Conservation (phyloP, 2,797 vertebrate species). For the Chiloscyllium punctatum region DNA sequence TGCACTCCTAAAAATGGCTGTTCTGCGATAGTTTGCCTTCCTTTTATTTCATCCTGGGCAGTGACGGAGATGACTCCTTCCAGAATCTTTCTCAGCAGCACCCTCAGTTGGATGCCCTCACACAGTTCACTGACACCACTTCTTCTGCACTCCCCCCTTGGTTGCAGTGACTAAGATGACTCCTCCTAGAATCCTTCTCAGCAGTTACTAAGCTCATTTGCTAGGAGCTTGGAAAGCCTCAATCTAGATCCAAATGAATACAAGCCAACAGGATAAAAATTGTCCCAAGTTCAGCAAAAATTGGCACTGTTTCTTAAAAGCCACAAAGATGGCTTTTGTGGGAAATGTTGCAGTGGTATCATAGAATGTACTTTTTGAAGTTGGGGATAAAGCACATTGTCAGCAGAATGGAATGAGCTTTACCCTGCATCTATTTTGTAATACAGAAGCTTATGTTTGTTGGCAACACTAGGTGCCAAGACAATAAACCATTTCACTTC, state of each 20-base stretch:
- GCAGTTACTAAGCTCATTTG: not conserved
- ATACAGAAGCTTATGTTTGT: not conserved
- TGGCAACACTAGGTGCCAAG: not conserved
- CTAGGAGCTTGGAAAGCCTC: not conserved
- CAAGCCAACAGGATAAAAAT: slow-evolving; percentile 19
- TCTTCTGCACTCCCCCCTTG: too few species aligned
- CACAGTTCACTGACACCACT: too few species aligned
- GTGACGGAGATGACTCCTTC: too few species aligned
- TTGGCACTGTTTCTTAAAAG: slow-evolving; percentile 1
- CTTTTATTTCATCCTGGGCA: too few species aligned
- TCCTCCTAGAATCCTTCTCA: too few species aligned
- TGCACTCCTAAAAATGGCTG: too few species aligned
- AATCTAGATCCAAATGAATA: not conserved
- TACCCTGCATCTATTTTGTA: not conserved
- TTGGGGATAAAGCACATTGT: slow-evolving; percentile 8
- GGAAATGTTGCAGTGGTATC: not conserved
- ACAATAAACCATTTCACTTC: not conserved
- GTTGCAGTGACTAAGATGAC: too few species aligned
- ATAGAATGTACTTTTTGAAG: not conserved
- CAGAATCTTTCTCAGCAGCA: too few species aligned
- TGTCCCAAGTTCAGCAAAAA: not conserved
- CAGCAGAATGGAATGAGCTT: not conserved
- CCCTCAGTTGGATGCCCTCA: too few species aligned
- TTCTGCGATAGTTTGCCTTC: too few species aligned
- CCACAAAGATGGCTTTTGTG: slow-evolving; percentile 27